Base-by-base conservation (phyloP, 2,888 invertebrate genomes). In the Aphidoletes aphidimyza region DNA sequence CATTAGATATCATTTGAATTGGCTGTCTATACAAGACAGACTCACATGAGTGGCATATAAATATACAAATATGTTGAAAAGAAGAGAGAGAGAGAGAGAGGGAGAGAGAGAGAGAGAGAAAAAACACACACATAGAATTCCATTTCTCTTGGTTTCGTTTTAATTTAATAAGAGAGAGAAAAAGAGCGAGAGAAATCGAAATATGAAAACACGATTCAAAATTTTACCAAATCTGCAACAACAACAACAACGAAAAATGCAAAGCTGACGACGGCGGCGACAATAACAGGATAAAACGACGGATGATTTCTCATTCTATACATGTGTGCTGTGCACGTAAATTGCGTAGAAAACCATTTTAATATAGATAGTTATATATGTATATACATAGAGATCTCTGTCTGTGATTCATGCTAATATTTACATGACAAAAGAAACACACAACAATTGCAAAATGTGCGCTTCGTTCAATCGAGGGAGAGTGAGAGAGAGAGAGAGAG, bases 381-480 rank as follows among this genome's bases (percentile, higher is more conserved):
- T 11, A 69, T 30, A 54, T 54, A 54, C 54, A 11, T 42, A 42
- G 6, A 14, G 6, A 42, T 42, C 17, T 30, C 69, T 19, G 8
- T 69, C 69, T 69, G 30, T 69, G 69, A 69, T 69, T 69, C 69
- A 69, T 69, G 30, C 69, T 30, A 30, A 69, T 30, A 69, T 69
- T 69, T 69, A 69, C 69, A 69, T 69, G 69, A 69, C 69, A 69
- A 69, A 69, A 69, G 69, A 69, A 30, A 69, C 30, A 30, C 34
- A 30, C 30, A 54, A 69, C 26, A 69, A 69, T 69, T 69, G 2
- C 34, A 14, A 69, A 69, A 69, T 69, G 69, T 69, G 69, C 34
- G 34, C 54, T 19, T 26, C 5, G 8, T 17, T 17, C 17, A 11
- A 47, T 47, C 17, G 8, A n/a, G n/a, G n/a, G n/a, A n/a, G n/a